phyloP scores from a whole-genome alignment of 2,113 vertebrate genomes.

The Mirounga angustirostris region DNA sequence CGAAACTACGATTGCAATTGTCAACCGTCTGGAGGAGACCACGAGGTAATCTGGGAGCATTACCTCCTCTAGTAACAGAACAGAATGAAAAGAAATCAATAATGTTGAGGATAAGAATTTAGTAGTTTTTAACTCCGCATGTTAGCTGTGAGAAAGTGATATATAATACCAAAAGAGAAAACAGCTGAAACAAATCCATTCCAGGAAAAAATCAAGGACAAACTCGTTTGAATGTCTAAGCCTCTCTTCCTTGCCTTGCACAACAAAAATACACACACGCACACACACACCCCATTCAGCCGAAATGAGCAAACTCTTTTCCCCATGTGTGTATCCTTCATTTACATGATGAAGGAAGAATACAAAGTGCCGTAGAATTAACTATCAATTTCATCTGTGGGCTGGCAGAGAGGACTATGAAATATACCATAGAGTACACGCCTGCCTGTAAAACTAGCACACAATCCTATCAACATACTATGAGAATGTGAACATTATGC shows the following conservation, averaged over 20 bases:
- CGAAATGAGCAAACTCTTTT: constrained; percentile 50
- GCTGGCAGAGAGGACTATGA: constrained; percentile 52
- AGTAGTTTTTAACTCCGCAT: constrained; percentile 88
- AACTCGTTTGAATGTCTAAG: constrained; percentile 49
- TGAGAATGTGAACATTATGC: background rate
- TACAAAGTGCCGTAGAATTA: constrained; percentile 36
- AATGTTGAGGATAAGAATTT: constrained; percentile 89
- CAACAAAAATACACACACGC: background rate
- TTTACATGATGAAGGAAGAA: constrained; percentile 72
- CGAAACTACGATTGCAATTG: constrained; percentile 90
- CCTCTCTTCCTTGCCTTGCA: constrained; percentile 8
- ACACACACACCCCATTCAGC: background rate
- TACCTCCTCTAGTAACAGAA: constrained; percentile 87
- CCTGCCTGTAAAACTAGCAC: constrained; percentile 12
- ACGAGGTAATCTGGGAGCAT: constrained; percentile 87
- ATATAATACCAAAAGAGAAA: constrained; percentile 80
- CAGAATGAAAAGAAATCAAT: constrained; percentile 93
- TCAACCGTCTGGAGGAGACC: constrained; percentile 91
- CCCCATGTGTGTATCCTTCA: constrained; percentile 63
- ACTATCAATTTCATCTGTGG: constrained; percentile 64
- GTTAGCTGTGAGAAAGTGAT: constrained; percentile 85
- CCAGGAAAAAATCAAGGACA: constrained; percentile 42
- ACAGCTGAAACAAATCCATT: constrained; percentile 71
- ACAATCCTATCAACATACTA: background rate
- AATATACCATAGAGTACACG: constrained; percentile 37